Conservation (phyloP, 2,888 invertebrate genomes). For the Aphodius granarius region DNA sequence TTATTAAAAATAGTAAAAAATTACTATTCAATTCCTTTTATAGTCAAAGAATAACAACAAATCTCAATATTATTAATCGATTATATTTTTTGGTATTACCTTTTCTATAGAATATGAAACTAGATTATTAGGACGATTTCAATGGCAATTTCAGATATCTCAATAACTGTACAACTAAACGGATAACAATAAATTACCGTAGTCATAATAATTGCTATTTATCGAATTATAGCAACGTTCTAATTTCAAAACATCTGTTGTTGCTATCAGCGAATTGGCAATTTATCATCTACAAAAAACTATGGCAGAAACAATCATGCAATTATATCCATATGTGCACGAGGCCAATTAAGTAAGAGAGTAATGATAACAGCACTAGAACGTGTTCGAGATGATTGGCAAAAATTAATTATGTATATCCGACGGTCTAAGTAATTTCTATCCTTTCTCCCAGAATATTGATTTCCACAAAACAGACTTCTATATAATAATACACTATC, state of each 20-base stretch:
- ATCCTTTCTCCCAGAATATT: background rate
- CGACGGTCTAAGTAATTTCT: background rate
- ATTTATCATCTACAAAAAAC: background rate
- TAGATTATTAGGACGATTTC: too few relatives aligned
- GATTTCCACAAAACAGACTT: background rate
- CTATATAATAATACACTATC: background rate
- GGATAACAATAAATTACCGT: background rate
- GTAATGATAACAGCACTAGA: background rate
- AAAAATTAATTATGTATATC: background rate
- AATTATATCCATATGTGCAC: background rate
- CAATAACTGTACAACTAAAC: too few relatives aligned
- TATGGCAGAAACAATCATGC: background rate
- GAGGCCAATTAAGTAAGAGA: background rate
- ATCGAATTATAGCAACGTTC: background rate
- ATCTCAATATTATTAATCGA: too few relatives aligned
- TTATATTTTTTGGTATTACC: too few relatives aligned
- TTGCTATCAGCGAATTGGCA: background rate
- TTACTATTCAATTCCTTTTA: too few relatives aligned
- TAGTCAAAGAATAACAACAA: too few relatives aligned
- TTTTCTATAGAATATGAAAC: too few relatives aligned
- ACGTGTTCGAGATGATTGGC: background rate
- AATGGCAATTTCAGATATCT: too few relatives aligned
- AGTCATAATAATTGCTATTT: background rate
- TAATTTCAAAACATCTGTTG: background rate
- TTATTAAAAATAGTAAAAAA: too few relatives aligned